Conservation (phyloP, 2,113 vertebrate genomes). For the Oceanodroma tethys region DNA sequence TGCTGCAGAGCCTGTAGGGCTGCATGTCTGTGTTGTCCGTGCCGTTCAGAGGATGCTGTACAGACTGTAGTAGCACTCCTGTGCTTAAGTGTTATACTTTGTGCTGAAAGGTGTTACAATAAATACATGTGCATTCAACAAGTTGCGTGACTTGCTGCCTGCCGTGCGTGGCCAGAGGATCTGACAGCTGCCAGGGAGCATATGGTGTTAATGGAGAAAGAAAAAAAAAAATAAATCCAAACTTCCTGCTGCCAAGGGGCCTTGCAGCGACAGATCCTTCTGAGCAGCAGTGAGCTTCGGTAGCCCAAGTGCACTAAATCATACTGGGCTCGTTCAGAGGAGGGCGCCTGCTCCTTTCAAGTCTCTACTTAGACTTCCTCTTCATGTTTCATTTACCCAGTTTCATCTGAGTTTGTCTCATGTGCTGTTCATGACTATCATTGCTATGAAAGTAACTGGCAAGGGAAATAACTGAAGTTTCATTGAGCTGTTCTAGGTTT, state of each 20-base stretch:
- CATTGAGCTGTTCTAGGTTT: background rate
- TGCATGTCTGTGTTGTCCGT: background rate
- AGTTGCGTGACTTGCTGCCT: background rate
- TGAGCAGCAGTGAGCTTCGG: background rate
- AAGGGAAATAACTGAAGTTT: background rate
- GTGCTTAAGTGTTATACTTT: background rate
- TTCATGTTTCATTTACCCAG: accelerated
- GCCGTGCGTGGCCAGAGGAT: background rate
- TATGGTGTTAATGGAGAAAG: background rate
- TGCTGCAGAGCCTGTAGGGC: background rate
- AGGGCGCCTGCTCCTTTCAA: background rate
- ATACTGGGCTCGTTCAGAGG: background rate
- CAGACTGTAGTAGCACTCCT: background rate
- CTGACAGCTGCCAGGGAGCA: background rate
- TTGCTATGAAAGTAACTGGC: accelerated
- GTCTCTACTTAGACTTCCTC: background rate
- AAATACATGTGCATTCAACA: slow-evolving; percentile 40
- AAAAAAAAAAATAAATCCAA: no score
- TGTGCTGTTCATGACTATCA: accelerated
- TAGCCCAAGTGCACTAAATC: background rate
- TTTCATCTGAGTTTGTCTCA: background rate
- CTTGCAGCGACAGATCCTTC: background rate
- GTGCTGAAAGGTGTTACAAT: slow-evolving; percentile 59
- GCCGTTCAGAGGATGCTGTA: background rate
- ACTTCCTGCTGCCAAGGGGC: background rate